Percentiles rank a stretch among this genome's conserved stretches.
Evolutionary conservation across 1,140 invertebrate species (phyloP).

Genomic region (Aphis gossypii): DNA sequence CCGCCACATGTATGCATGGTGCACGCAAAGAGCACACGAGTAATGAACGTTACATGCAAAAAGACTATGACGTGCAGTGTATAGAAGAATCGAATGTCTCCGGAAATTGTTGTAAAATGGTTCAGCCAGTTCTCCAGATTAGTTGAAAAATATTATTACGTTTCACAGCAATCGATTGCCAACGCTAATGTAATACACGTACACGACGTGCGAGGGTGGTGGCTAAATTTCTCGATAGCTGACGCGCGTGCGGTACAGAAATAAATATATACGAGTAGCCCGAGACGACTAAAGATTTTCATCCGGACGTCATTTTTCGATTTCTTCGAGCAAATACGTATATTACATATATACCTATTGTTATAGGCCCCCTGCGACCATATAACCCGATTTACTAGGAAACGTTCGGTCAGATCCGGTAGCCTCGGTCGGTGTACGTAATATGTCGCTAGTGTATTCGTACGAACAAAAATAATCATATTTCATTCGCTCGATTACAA

Average conservation of each 20-base stretch:
- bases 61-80: neutral
- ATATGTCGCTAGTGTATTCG: neutral
- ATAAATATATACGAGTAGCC: neutral
- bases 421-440: neutral
- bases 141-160: neutral
- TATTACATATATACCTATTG: neutral
- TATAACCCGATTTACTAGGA: slow-evolving; percentile 5
- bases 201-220: neutral
- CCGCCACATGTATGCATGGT: no score
- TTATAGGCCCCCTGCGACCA: neutral
- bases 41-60: neutral
- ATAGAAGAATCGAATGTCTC: neutral
- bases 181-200: neutral
- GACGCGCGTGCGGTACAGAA: neutral
- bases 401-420: neutral
- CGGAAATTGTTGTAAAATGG: neutral
- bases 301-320: neutral
- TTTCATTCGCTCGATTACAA: neutral
- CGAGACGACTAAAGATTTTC: neutral
- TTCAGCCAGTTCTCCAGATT: neutral
- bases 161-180: neutral
- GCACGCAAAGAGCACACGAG: neutral
- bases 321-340: slow-evolving; percentile 3
- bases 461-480: neutral
- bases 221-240: neutral